These are phyloP conservation scores for Leptopilina drosophilae DNA, from an alignment of 2,888 invertebrate species.

Conservation along the genomic window DNA sequence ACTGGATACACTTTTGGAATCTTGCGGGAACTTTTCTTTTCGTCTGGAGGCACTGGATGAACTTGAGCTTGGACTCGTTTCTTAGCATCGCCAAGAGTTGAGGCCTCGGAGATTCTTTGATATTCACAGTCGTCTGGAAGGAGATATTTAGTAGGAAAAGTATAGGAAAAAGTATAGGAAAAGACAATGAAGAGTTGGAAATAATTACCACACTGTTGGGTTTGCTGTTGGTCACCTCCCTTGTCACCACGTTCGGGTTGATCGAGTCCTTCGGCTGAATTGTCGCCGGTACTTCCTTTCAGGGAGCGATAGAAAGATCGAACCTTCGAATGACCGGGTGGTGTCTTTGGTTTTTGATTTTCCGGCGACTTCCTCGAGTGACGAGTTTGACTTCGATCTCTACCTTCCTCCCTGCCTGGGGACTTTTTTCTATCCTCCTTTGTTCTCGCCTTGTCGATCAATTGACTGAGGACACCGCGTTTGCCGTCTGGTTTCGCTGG, in stretches of 20 bases:
- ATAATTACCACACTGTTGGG: constrained; percentile 56
- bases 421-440: constrained; percentile 78
- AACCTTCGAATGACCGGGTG: constrained; percentile 72
- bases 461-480: constrained; percentile 78
- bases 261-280: constrained; percentile 67
- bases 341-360: constrained; percentile 70
- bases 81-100: constrained; percentile 73
- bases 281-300: constrained; percentile 66
- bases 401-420: constrained; percentile 71
- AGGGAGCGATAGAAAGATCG: constrained; percentile 72
- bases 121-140: constrained; percentile 78
- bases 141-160: no score
- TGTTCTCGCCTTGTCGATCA: constrained; percentile 79
- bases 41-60: constrained; percentile 75
- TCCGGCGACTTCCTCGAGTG: constrained; percentile 75
- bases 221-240: constrained; percentile 71
- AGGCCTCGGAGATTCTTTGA: constrained; percentile 80
- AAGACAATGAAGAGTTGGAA: not conserved
- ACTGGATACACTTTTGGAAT: constrained; percentile 78
- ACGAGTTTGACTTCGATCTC: constrained; percentile 71
- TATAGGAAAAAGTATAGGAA: no score
- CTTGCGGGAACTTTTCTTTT: constrained; percentile 65
- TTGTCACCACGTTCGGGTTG: constrained; percentile 68
- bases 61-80: constrained; percentile 79
- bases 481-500: constrained; percentile 66